phyloP scores from a whole-genome alignment of 1,140 invertebrate genomes.

The Lepidurus couesii region DNA sequence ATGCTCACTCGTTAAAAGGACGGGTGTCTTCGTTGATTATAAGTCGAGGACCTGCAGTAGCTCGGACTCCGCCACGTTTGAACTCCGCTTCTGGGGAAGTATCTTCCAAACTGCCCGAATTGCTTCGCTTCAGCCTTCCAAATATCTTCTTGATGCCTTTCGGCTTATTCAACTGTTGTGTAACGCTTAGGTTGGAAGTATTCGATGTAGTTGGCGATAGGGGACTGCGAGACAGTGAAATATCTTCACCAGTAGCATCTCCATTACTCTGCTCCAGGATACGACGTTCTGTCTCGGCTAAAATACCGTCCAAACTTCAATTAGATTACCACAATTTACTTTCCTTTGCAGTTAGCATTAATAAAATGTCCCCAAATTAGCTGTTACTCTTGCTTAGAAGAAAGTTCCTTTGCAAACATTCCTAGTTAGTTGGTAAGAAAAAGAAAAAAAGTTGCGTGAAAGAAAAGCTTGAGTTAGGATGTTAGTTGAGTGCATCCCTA shows the following conservation, averaged over 20 bases:
- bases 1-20: conserved; percentile 26
- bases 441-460: conserved; percentile 34
- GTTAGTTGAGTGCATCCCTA: not conserved
- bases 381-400: too few species aligned
- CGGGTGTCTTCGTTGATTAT: conserved; percentile 51
- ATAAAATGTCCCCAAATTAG: too few species aligned
- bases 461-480: conserved; percentile 18
- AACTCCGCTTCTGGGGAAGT: conserved; percentile 56
- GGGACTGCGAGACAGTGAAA: conserved; percentile 16
- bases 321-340: not conserved
- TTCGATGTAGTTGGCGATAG: not conserved
- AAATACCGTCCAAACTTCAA: conserved; percentile 36
- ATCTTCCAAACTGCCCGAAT: conserved; percentile 62
- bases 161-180: conserved; percentile 50
- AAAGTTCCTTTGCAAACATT: too few species aligned
- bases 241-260: conserved; percentile 36
- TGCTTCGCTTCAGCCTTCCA: conserved; percentile 59
- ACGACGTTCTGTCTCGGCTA: conserved; percentile 40
- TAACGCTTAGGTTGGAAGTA: conserved; percentile 51
- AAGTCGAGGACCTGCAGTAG: conserved; percentile 68
- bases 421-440: not conserved
- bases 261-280: not conserved
- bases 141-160: conserved; percentile 48
- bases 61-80: conserved; percentile 62
- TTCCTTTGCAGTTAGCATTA: not conserved